These are phyloP conservation scores for Mystacornis crossleyi DNA, from an alignment of 2,113 vertebrate genomes.

Conservation along the genomic window DNA sequence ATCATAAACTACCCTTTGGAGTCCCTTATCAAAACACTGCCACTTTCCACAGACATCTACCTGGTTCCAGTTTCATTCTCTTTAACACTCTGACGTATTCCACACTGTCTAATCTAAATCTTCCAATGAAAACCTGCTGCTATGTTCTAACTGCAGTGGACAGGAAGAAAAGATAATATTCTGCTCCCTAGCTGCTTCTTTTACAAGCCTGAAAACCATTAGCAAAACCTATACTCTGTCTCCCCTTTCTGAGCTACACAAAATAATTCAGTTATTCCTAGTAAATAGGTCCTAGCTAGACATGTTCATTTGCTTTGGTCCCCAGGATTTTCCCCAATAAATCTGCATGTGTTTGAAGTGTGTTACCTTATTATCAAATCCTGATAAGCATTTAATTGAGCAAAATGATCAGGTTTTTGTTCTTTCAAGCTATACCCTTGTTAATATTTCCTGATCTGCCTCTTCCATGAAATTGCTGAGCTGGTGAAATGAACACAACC, in stretches of 20 bases:
- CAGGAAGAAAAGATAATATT: background rate
- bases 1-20: background rate
- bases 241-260: background rate
- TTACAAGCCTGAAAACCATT: background rate
- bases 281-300: background rate
- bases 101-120: background rate
- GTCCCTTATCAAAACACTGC: background rate
- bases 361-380: background rate
- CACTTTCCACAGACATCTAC: background rate
- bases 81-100: background rate
- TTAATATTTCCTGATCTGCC: background rate
- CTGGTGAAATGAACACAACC: background rate
- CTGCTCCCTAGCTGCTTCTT: background rate
- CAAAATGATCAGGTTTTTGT: background rate
- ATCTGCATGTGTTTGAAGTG: background rate
- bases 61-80: background rate
- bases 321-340: background rate
- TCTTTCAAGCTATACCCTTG: background rate
- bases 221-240: background rate
- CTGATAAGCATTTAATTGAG: background rate
- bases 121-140: background rate
- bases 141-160: background rate
- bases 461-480: background rate
- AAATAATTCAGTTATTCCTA: background rate
- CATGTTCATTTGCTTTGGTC: accelerated